phyloP scores from a whole-genome alignment of 2,888 invertebrate genomes.

The Ophioninae sp. region DNA sequence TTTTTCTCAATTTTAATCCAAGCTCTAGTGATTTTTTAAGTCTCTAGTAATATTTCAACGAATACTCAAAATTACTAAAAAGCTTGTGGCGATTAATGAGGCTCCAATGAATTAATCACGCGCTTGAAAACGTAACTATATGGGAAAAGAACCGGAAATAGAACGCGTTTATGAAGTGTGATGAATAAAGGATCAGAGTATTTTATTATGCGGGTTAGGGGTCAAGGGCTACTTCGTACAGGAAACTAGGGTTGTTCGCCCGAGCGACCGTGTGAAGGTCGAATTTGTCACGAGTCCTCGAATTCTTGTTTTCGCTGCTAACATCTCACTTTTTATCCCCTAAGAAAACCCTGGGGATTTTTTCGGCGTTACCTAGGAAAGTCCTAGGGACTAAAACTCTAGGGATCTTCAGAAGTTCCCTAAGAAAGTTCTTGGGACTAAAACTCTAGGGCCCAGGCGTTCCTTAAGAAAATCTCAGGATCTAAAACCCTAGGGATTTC shows the following conservation, averaged over 20 bases:
- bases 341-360: too few species aligned
- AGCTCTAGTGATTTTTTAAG: background rate
- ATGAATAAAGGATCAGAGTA: conserved; percentile 76
- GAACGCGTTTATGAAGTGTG: conserved; percentile 74
- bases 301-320: background rate
- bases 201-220: conserved; percentile 77
- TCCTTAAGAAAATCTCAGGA: too few species aligned
- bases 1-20: background rate
- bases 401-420: too few species aligned
- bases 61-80: background rate
- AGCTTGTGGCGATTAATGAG: background rate
- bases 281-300: too few species aligned
- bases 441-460: too few species aligned
- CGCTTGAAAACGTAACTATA: background rate
- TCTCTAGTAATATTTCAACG: background rate
- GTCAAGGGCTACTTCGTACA: conserved; percentile 74
- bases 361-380: too few species aligned
- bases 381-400: too few species aligned
- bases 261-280: background rate
- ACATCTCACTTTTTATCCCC: background rate
- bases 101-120: background rate
- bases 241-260: background rate
- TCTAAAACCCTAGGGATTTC: too few species aligned
- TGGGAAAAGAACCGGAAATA: conserved; percentile 71
- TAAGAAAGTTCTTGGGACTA: too few species aligned